Conservation (phyloP, 2,113 vertebrate species). For the Zosterops pallidus region DNA sequence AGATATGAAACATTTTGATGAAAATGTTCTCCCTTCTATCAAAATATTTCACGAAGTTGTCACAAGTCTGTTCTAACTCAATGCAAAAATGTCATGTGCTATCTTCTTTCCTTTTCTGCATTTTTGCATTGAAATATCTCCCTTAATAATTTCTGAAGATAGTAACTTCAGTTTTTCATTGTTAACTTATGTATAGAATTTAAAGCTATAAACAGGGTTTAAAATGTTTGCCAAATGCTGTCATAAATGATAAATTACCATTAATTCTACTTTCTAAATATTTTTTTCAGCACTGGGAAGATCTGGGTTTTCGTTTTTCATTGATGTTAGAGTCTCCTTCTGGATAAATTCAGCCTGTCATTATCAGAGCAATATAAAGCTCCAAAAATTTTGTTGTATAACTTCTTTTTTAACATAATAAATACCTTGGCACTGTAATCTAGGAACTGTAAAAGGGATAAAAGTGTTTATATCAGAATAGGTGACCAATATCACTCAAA, state of each 20-base stretch:
- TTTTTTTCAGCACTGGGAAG: background rate
- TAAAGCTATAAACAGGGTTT: background rate
- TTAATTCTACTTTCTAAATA: background rate
- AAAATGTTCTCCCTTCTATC: background rate
- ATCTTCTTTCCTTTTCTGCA: background rate
- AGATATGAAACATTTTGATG: background rate
- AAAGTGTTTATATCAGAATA: background rate
- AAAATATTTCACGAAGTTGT: constrained; percentile 20
- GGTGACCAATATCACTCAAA: background rate
- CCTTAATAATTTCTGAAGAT: background rate
- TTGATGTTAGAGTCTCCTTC: background rate
- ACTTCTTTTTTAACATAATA: background rate
- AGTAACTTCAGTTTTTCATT: background rate
- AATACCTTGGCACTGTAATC: background rate
- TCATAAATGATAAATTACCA: background rate
- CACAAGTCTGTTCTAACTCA: background rate
- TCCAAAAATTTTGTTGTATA: background rate
- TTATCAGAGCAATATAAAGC: background rate
- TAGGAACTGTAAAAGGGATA: background rate
- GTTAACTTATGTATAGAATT: background rate
- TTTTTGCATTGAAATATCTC: background rate
- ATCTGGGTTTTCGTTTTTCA: background rate
- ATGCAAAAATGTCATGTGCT: background rate
- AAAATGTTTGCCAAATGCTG: constrained; percentile 1
- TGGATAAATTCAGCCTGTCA: background rate